phyloP scores from a whole-genome alignment of 2,797 vertebrate genomes.

The Danio kyathit region DNA sequence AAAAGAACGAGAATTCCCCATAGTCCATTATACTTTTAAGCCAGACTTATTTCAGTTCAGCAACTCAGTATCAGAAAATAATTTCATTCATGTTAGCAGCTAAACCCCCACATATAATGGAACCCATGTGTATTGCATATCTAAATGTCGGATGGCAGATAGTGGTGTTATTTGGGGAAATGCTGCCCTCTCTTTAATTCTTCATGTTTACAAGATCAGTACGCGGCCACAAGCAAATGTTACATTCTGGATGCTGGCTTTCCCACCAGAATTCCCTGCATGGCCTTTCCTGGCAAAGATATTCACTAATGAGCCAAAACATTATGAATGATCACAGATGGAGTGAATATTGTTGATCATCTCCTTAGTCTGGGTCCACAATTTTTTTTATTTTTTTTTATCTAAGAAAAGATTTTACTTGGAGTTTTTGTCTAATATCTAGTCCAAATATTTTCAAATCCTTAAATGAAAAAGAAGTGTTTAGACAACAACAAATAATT shows the following conservation, averaged over 20 bases:
- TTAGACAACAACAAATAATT: too few relatives aligned
- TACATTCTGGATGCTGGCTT: not conserved
- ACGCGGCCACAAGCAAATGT: not conserved
- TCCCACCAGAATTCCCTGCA: not conserved
- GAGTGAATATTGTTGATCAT: too few relatives aligned
- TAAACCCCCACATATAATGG: not conserved
- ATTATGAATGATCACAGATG: too few relatives aligned
- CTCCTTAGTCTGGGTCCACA: too few relatives aligned
- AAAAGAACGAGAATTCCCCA: conserved; percentile 30
- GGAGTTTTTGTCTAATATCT: too few relatives aligned
- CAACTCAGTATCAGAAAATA: not conserved
- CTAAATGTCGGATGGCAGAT: not conserved
- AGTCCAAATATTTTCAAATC: too few relatives aligned
- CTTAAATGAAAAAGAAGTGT: too few relatives aligned
- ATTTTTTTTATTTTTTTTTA: too few relatives aligned
- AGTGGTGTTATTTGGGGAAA: not conserved
- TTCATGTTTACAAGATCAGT: not conserved
- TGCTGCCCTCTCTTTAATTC: not conserved
- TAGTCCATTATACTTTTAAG: conserved; percentile 6
- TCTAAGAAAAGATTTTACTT: too few relatives aligned
- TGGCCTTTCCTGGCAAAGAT: not conserved
- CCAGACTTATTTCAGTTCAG: conserved; percentile 15
- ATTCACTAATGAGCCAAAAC: too few relatives aligned
- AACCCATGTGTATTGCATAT: not conserved
- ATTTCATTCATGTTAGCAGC: not conserved